Evolutionary conservation across 35 echinoderm and acorn worm genomes (phyloP).

Genomic region (Strongylocentrotus purpuratus): DNA sequence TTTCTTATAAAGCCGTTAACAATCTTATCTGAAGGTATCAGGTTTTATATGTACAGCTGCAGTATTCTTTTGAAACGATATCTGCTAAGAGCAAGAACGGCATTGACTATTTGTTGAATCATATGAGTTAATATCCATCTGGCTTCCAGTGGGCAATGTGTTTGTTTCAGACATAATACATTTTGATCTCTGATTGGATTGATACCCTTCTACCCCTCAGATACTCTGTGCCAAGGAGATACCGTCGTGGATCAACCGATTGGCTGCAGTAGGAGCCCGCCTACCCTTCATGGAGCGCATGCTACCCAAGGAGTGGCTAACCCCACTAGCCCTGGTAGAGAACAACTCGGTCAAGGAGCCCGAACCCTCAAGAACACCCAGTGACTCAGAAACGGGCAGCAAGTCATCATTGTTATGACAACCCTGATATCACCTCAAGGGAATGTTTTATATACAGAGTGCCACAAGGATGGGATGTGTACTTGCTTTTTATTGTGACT

Average conservation of each 20-base stretch:
- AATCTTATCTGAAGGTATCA: no score
- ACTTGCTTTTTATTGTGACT: neutral
- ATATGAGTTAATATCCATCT: no score
- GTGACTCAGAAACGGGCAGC: conserved; percentile 40
- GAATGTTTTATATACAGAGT: neutral
- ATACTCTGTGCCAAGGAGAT: conserved; percentile 93
- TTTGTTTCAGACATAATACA: no score
- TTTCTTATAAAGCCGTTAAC: no score
- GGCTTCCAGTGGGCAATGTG: no score
- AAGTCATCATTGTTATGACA: conserved; percentile 45
- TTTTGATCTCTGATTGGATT: neutral
- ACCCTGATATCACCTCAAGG: neutral
- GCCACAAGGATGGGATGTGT: neutral
- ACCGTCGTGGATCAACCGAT: conserved; percentile 93
- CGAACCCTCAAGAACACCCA: conserved; percentile 52
- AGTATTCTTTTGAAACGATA: no score
- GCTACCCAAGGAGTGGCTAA: conserved; percentile 98
- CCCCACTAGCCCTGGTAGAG: conserved; percentile 83
- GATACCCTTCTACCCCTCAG: conserved; percentile 39
- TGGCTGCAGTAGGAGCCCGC: conserved; percentile 87
- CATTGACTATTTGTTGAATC: no score
- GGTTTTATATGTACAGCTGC: no score
- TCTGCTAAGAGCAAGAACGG: no score
- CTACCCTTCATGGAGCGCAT: conserved; percentile 94
- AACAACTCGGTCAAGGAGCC: conserved; percentile 64